Evolutionary conservation across 2,888 invertebrate genomes (phyloP), one percentile per base, ranked within the genome.

Genomic region (Harpalus rubripes): DNA sequence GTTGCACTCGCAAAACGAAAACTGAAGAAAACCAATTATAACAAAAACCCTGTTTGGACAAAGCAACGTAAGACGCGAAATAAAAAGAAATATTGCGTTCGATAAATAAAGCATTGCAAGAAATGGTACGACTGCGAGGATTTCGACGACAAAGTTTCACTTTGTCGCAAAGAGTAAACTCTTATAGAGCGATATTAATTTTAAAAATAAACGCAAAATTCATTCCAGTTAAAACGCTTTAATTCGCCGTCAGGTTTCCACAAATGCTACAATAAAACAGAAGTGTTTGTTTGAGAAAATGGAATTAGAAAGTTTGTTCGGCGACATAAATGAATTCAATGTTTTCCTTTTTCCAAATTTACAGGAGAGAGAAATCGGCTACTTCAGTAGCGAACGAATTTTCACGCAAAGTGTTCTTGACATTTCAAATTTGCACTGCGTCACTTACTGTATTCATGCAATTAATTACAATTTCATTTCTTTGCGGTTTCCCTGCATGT

Each of bases 241-340:
- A 82, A 74, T 84, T 44, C 84, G 56, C 78, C 63, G 84, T 59
- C 76, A 78, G 52, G 78, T 41, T 78, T 65, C 74, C 84, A 84
- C 78, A 84, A 84, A 76, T 52, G 74, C 72, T 78, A 78, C 84
- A 84, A 84, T 84, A 78, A 84, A 78, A 84, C 78, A 78, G 78
- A 84, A 84, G 78, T 84, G 78, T 84, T 84, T 84, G 78, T 84
- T 78, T 76, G 76, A 59, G 78, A 63, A 78, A 84, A 84, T 84
- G 63, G 78, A 78, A 84, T 78, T 84, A 84, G 63, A 84, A 84
- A 84, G 78, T 84, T 84, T 80, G 80, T 61, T 63, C 65, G 78
- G 68, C 78, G 78, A 65, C 84, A 78, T 84, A 78, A 84, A 65
- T 65, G 61, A 84, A 84, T 84, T 78, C 78, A 63, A 41, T 32